A percentile compares a stretch with the other conserved stretches of the same genome.
Evolutionary conservation across 2,113 vertebrate genomes (phyloP).

Genomic region (Solea solea): DNA sequence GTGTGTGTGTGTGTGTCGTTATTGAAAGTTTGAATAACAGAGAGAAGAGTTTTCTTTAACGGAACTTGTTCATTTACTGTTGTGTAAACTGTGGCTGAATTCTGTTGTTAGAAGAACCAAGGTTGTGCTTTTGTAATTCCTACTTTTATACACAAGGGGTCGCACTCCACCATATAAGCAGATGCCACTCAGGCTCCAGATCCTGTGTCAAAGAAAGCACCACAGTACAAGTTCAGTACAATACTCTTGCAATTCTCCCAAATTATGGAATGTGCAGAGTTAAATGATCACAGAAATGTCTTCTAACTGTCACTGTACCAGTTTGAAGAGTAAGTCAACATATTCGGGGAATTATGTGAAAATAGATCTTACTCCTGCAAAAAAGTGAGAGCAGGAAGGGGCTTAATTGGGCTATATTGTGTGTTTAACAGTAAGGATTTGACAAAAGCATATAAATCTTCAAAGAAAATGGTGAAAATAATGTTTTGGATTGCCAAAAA

Average conservation of each 20-base stretch:
- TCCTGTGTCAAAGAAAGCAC: too few relatives aligned
- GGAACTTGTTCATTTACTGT: too few relatives aligned
- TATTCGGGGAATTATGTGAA: neutral
- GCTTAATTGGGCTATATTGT: neutral
- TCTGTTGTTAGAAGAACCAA: neutral
- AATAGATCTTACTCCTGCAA: neutral
- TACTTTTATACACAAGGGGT: conserved; percentile 29
- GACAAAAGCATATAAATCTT: neutral
- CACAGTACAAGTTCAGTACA: too few relatives aligned
- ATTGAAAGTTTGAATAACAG: neutral
- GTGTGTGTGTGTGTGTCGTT: neutral
- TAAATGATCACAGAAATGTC: too few relatives aligned
- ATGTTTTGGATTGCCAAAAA: neutral
- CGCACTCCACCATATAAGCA: conserved; percentile 11
- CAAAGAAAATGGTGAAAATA: too few relatives aligned
- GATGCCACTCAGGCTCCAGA: too few relatives aligned
- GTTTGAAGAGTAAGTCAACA: neutral
- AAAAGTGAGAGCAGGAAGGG: neutral
- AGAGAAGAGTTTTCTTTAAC: too few relatives aligned
- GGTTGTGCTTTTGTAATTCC: neutral
- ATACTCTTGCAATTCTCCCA: too few relatives aligned
- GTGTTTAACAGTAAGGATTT: neutral
- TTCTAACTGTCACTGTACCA: too few relatives aligned
- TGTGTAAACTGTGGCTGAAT: neutral
- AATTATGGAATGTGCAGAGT: too few relatives aligned